phyloP scores from a whole-genome alignment of 2,888 invertebrate species.

The Arctia plantaginis region DNA sequence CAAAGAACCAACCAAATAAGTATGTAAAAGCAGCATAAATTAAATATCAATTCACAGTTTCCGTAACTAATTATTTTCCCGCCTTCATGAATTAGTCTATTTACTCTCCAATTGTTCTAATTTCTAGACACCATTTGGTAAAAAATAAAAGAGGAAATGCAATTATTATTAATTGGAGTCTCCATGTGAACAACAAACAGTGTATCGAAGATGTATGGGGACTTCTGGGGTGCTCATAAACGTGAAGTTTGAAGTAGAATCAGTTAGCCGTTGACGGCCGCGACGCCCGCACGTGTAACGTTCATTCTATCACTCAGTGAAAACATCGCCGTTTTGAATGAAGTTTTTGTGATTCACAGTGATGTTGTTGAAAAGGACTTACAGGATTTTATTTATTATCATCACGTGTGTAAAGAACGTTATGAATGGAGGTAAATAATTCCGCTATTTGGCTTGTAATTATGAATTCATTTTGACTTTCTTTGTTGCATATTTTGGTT shows the following conservation, averaged over 20 bases:
- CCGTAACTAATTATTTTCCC: constrained; percentile 18
- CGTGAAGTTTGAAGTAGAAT: constrained; percentile 23
- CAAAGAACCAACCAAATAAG: background rate
- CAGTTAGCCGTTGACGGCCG: constrained; percentile 64
- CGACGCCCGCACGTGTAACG: constrained; percentile 56
- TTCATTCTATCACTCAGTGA: constrained; percentile 29
- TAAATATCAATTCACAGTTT: constrained; percentile 29
- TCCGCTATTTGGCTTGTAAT: background rate
- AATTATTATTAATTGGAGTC: constrained; percentile 54
- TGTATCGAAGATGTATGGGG: constrained; percentile 50
- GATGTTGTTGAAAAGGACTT: constrained; percentile 72
- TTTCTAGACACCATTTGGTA: constrained; percentile 43
- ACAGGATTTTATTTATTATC: constrained; percentile 64
- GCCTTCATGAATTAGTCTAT: constrained; percentile 34
- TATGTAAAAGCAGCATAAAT: constrained; percentile 16
- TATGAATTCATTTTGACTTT: constrained; percentile 11
- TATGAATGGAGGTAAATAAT: constrained; percentile 72
- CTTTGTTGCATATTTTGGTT: constrained; percentile 11
- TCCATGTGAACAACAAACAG: constrained; percentile 33
- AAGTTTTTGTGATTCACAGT: constrained; percentile 56
- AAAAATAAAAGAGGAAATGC: constrained; percentile 43
- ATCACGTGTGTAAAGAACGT: constrained; percentile 67
- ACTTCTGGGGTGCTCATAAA: constrained; percentile 28
- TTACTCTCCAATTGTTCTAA: constrained; percentile 47
- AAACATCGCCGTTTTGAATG: constrained; percentile 50